A percentile compares a stretch with the other conserved stretches of the same genome.
Evolutionary conservation across 2,113 vertebrate genomes (phyloP).

Genomic region (Corythaeola cristata): DNA sequence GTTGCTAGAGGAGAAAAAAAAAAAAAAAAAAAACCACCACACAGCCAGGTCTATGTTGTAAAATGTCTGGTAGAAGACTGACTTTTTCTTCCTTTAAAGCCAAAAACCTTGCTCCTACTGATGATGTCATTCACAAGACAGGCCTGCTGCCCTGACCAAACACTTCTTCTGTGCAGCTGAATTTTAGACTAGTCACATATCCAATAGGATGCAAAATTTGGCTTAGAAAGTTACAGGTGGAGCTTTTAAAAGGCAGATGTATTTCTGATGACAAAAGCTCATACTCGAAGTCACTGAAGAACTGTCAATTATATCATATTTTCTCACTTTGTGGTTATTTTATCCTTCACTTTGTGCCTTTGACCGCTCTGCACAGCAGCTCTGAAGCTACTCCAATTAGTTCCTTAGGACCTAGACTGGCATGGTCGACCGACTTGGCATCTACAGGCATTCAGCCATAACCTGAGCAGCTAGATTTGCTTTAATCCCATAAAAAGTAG

Average conservation of each 20-base stretch:
- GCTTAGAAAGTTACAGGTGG: neutral
- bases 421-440: neutral
- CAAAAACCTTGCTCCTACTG: neutral
- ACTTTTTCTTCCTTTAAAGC: neutral
- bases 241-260: neutral
- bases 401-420: neutral
- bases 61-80: neutral
- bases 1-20: neutral
- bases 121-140: neutral
- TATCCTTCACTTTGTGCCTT: neutral
- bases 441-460: neutral
- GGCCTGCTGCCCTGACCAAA: neutral
- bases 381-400: neutral
- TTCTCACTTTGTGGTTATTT: neutral
- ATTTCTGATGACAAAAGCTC: neutral
- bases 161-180: neutral
- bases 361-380: neutral
- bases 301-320: neutral
- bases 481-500: constrained; percentile 16
- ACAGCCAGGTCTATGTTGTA: neutral
- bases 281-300: neutral
- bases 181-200: neutral
- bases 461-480: neutral
- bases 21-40: neutral
- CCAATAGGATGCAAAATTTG: neutral